A percentile compares a stretch with the other conserved stretches of the same genome.
Evolutionary conservation across 2,797 vertebrate species (phyloP).

Genomic region (Leptatherina wallacei): DNA sequence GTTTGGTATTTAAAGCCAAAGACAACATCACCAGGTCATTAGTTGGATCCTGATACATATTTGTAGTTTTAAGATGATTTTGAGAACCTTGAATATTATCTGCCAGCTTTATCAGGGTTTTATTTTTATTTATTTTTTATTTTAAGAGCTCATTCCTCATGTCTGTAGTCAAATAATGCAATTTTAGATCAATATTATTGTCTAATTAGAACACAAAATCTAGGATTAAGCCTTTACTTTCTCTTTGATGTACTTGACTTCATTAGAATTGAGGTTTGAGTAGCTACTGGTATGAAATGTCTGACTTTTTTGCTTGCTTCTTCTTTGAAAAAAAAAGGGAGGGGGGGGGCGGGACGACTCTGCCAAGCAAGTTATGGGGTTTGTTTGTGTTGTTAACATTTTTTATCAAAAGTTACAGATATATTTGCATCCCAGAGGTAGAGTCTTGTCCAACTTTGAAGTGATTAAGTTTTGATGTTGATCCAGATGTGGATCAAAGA

Average conservation of each 20-base stretch:
- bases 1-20: neutral
- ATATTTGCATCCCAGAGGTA: neutral
- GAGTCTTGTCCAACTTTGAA: neutral
- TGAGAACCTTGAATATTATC: no score
- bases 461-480: neutral
- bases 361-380: neutral
- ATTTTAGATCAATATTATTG: no score
- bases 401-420: neutral
- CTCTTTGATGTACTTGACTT: neutral
- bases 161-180: no score
- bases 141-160: no score
- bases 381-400: neutral
- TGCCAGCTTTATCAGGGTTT: no score
- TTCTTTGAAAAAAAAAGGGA: neutral
- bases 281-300: neutral
- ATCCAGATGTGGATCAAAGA: neutral
- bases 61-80: neutral
- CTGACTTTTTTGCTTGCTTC: neutral
- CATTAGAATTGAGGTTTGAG: neutral
- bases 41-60: slow-evolving; percentile 14
- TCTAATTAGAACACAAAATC: neutral
- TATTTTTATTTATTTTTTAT: no score
- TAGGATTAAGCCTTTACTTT: neutral
- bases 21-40: neutral
- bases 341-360: neutral